Evolutionary conservation across 23 tunicate genomes (phyloP).

Genomic region (Ascidia mentula): DNA sequence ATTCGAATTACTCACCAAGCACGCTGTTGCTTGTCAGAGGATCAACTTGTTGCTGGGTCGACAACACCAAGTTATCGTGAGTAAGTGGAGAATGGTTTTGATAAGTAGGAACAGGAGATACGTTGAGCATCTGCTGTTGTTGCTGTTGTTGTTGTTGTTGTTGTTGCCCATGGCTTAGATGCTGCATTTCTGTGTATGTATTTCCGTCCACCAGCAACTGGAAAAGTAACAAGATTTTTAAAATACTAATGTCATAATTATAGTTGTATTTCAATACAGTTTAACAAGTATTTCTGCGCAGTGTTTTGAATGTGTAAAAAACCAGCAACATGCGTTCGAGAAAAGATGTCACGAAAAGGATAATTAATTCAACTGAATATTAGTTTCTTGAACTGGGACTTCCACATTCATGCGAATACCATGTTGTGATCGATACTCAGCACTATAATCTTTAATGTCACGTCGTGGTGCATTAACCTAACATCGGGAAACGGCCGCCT

Average conservation of each 20-base stretch:
- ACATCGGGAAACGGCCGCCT: no score
- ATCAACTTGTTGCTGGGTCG: not conserved
- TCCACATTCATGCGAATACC: no score
- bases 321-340: no score
- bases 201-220: constrained; percentile 4
- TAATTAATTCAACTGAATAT: no score
- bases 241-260: not conserved
- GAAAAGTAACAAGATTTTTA: not conserved
- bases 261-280: no score
- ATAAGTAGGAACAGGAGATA: not conserved
- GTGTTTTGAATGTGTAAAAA: no score
- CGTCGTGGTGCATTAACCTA: no score
- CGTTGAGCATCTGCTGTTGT: constrained; percentile 9
- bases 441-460: no score
- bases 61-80: not conserved
- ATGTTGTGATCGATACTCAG: no score
- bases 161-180: not conserved
- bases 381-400: no score
- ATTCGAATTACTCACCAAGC: not conserved
- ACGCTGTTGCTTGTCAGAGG: not conserved
- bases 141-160: constrained; percentile 20
- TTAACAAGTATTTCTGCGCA: no score
- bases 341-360: no score
- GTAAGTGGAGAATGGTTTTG: not conserved
- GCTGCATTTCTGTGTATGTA: not conserved